Evolutionary conservation across 2,797 vertebrate species (phyloP), one percentile per base, ranked within the genome.

Genomic region (Limnodromus scolopaceus): DNA sequence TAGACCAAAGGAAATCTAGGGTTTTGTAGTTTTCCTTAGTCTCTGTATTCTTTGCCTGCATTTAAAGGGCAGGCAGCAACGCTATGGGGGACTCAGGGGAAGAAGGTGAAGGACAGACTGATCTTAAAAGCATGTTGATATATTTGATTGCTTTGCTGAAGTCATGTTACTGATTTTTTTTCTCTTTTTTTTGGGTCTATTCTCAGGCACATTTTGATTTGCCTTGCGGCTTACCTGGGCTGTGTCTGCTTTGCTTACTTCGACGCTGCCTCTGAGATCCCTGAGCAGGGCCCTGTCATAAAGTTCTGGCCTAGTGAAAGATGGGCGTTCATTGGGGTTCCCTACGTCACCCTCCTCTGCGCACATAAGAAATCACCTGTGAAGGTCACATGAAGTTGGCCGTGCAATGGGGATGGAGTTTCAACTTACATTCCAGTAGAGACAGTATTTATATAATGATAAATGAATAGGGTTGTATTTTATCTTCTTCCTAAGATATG

Each of bases 171-270:
- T 97, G 39, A 84, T 32, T 20, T 69, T 60, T 16, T 65, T 45
- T 54, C 8, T 49, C 30, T 24, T 23, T 43, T 23, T 4, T 8
- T 8, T 22, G 34, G 38, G 4, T 86, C 61, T 95, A 1, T 82
- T 94, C 41, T 85, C 97, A 99, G 99, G 99, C 99, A 99, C 97
- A 98, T 99, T 96, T 98, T 99, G 90, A 99, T 99, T 95, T 99
- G 99, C 82, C 98, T 99, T 74, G 99, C 99, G 1, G 99, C 99
- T 8, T 99, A 99, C 97, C 96, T 99, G 96, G 99, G 99, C 38
- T 99, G 99, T 3, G 99, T 99, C 93, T 99, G 99, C 95, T 99
- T 99, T 12, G 99, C 99, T 90, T 99, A 99, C 97, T 99, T 99
- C 2, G 99, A 99, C 48, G 99, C 99, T 9, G 99, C 98, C 3